Percentiles rank a stretch among this genome's conserved stretches.
phyloP scores from a whole-genome alignment of 2,797 vertebrate species.

The Gouania willdenowi region DNA sequence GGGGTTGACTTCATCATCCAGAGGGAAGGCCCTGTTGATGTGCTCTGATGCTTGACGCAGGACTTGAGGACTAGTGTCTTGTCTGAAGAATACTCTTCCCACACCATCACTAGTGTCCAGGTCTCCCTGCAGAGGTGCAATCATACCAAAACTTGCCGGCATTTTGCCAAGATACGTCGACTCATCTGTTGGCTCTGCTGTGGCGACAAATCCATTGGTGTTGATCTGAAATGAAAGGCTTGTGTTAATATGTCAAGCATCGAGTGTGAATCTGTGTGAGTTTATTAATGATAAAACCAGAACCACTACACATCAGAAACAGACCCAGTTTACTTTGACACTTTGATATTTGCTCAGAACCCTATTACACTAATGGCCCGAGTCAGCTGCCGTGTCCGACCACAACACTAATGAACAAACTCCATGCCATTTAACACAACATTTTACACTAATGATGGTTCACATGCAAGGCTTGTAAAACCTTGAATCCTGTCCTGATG shows the following conservation, averaged over 20 bases:
- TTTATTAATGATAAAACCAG: constrained; percentile 9
- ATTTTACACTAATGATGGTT: constrained; percentile 21
- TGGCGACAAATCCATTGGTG: constrained; percentile 87
- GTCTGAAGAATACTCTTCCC: constrained; percentile 83
- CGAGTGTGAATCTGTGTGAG: not conserved
- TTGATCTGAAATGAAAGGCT: constrained; percentile 72
- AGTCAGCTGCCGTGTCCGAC: constrained; percentile 32
- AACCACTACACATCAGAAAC: constrained; percentile 9
- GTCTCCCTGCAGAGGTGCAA: constrained; percentile 77
- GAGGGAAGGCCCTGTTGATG: constrained; percentile 81
- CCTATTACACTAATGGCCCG: constrained; percentile 57
- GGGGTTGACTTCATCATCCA: constrained; percentile 68
- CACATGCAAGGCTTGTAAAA: constrained; percentile 25
- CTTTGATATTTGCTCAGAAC: constrained; percentile 47
- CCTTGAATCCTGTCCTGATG: constrained; percentile 18
- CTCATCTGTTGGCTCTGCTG: constrained; percentile 70
- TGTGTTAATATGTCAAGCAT: constrained; percentile 6
- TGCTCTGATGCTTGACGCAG: constrained; percentile 68
- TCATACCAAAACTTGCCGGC: constrained; percentile 80
- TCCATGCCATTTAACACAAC: constrained; percentile 23
- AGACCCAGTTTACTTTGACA: constrained; percentile 24
- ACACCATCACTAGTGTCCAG: constrained; percentile 80
- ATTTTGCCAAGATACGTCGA: constrained; percentile 79
- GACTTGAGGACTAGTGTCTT: constrained; percentile 75
- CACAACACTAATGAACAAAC: constrained; percentile 41